A percentile compares a stretch with the other conserved stretches of the same genome.
Evolutionary conservation across 2,113 vertebrate species (phyloP).

Genomic region (Anoplopoma fimbria): DNA sequence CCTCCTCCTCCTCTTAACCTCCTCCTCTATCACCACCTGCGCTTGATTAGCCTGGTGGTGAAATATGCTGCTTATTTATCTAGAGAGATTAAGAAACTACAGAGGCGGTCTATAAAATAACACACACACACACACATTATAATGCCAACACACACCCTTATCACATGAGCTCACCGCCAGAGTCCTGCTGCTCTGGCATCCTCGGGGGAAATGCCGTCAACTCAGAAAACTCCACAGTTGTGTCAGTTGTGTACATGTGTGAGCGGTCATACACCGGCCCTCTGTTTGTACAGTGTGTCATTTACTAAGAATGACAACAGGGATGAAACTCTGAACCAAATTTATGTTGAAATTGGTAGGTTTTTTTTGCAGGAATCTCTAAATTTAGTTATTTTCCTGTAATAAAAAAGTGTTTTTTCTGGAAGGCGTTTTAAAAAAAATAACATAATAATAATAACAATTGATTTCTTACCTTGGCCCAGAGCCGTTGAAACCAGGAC

Average conservation of each 20-base stretch:
- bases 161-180: constrained; percentile 61
- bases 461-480: constrained; percentile 81
- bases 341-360: neutral
- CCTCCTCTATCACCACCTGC: constrained; percentile 44
- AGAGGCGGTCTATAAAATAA: constrained; percentile 34
- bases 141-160: constrained; percentile 11
- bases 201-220: constrained; percentile 42
- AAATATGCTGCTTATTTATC: constrained; percentile 37
- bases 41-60: constrained; percentile 35
- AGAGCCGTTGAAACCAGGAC: constrained; percentile 67
- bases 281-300: neutral
- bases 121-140: constrained; percentile 9
- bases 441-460: neutral
- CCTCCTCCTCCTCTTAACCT: constrained; percentile 6
- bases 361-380: neutral
- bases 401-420: neutral
- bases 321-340: neutral
- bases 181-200: constrained; percentile 28
- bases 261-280: constrained; percentile 4
- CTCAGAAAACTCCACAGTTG: constrained; percentile 22
- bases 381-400: neutral
- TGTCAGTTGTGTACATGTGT: constrained; percentile 41
- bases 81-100: constrained; percentile 28
- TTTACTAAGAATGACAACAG: constrained; percentile 12
- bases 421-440: neutral